These are phyloP conservation scores for Philonicus albiceps DNA, from an alignment of 2,888 invertebrate genomes.

Conservation along the genomic window DNA sequence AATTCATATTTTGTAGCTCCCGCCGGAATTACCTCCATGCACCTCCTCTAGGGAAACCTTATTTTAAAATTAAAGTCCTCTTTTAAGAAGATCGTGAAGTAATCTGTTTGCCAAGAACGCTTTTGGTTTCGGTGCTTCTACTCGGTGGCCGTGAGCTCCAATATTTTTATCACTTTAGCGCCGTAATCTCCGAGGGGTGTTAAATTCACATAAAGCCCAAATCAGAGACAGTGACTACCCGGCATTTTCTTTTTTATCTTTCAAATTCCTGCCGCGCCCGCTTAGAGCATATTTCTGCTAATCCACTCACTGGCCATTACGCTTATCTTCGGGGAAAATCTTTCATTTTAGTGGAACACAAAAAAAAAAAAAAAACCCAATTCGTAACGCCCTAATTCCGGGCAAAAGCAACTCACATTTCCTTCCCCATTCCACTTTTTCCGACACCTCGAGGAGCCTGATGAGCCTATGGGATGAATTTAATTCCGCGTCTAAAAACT, in stretches of 20 bases:
- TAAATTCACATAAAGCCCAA: neutral
- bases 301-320: constrained; percentile 18
- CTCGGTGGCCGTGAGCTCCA: neutral
- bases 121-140: neutral
- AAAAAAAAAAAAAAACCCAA: neutral
- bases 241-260: neutral
- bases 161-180: neutral
- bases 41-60: neutral
- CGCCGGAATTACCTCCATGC: neutral
- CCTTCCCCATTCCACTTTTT: neutral
- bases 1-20: neutral
- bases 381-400: neutral
- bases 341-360: constrained; percentile 3
- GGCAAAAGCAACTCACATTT: neutral
- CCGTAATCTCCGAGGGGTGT: neutral
- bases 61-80: neutral
- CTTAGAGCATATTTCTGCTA: neutral
- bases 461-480: neutral
- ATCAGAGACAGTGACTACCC: neutral
- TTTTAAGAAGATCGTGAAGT: neutral
- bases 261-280: neutral
- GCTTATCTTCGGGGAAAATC: constrained; percentile 7
- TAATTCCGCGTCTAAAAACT: neutral
- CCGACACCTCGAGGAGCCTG: neutral
- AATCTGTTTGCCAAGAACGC: neutral